A percentile compares a stretch with the other conserved stretches of the same genome.
phyloP scores from a whole-genome alignment of 2,113 vertebrate species.

The Micromys minutus region DNA sequence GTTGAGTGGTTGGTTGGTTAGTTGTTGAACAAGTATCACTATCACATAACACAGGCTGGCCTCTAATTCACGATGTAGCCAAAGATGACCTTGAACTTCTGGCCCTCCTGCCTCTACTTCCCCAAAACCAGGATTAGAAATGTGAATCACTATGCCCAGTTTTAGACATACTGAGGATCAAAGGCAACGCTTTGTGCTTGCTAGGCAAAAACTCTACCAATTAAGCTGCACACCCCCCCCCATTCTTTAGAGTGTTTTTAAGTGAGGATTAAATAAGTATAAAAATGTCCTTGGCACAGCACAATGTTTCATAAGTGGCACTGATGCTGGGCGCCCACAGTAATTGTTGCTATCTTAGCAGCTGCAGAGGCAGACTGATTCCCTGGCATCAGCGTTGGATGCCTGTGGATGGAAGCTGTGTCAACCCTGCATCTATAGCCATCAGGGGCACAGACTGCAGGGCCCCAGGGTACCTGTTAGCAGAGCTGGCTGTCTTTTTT shows the following conservation, averaged over 20 bases:
- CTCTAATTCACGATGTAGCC: background rate
- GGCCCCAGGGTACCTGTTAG: background rate
- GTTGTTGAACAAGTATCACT: background rate
- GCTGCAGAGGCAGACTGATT: background rate
- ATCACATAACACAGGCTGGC: background rate
- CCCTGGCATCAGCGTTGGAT: background rate
- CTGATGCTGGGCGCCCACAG: background rate
- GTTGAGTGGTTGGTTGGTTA: background rate
- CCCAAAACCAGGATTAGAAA: background rate
- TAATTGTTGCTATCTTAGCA: background rate
- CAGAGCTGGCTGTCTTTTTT: background rate
- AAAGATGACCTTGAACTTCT: background rate
- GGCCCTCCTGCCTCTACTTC: background rate
- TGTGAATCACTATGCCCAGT: background rate
- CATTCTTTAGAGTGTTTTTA: background rate
- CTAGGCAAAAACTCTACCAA: background rate
- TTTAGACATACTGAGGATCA: background rate
- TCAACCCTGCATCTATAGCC: background rate
- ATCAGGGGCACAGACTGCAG: background rate
- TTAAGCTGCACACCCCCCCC: background rate
- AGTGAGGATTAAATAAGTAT: conserved; percentile 27
- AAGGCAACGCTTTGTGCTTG: background rate
- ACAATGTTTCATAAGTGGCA: background rate
- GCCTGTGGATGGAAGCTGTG: background rate
- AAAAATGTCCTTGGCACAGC: background rate